These are phyloP conservation scores for Chesias legatella DNA, from an alignment of 2,888 invertebrate species.

Conservation along the genomic window DNA sequence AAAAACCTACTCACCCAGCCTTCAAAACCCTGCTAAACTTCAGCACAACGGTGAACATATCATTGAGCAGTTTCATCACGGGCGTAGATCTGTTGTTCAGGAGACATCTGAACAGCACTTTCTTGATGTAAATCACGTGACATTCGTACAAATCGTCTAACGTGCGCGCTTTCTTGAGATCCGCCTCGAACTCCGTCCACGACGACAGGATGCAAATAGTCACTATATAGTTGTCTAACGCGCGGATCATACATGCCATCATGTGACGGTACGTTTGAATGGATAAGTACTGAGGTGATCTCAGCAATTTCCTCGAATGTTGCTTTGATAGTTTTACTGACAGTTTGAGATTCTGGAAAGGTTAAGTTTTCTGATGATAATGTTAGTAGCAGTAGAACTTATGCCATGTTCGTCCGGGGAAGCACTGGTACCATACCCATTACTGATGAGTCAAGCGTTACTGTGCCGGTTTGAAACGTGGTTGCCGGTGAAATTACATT, in stretches of 20 bases:
- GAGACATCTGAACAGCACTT: constrained; percentile 86
- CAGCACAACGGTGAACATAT: constrained; percentile 86
- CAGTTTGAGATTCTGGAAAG: constrained; percentile 80
- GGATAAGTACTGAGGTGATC: constrained; percentile 85
- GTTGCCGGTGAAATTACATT: no score
- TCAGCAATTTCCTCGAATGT: constrained; percentile 69
- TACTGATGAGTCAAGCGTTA: no score
- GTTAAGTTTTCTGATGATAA: no score
- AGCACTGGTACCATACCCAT: no score
- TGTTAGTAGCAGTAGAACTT: no score
- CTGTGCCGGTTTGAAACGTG: no score
- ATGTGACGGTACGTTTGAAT: constrained; percentile 86
- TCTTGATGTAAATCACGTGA: constrained; percentile 87
- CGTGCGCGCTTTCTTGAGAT: constrained; percentile 82
- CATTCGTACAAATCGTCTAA: constrained; percentile 87
- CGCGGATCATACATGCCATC: constrained; percentile 88
- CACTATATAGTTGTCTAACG: constrained; percentile 88
- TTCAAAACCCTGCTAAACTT: constrained; percentile 84
- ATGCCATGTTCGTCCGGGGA: no score
- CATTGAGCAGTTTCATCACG: constrained; percentile 84
- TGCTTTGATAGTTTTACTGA: constrained; percentile 73
- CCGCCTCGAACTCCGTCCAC: constrained; percentile 87
- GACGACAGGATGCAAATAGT: constrained; percentile 87
- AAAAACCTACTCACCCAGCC: constrained; percentile 56
- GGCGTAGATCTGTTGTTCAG: constrained; percentile 85